Conservation (phyloP, 2,113 vertebrate genomes). For the Pseudorectes ferrugineus region DNA sequence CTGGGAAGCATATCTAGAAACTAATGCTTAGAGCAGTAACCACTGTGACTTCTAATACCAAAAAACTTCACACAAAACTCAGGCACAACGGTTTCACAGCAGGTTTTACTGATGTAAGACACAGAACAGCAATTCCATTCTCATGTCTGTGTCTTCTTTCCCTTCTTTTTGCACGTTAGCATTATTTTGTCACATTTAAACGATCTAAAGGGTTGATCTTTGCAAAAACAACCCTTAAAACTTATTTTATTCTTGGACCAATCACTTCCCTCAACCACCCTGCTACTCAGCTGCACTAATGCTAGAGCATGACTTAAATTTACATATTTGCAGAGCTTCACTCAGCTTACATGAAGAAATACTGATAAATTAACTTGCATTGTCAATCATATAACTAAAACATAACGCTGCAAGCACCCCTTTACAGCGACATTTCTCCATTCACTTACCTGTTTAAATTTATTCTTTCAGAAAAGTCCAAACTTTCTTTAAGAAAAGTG, state of each 20-base stretch:
- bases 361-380: background rate
- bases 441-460: background rate
- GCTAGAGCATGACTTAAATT: background rate
- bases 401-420: background rate
- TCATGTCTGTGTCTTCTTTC: background rate
- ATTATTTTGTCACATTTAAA: background rate
- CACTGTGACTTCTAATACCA: background rate
- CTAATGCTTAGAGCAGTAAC: background rate
- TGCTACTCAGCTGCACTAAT: background rate
- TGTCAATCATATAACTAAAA: background rate
- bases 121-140: background rate
- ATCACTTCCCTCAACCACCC: background rate
- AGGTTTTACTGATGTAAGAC: background rate
- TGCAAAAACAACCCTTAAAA: background rate
- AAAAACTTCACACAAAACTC: background rate
- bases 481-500: background rate
- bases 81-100: background rate
- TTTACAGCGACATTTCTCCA: background rate
- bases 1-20: background rate
- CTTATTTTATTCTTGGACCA: background rate
- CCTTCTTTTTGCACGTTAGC: background rate
- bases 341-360: background rate
- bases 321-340: background rate
- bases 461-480: background rate
- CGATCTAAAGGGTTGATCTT: background rate